Conservation (phyloP, 1,140 invertebrate species). For the Archegozetes longisetosus region DNA sequence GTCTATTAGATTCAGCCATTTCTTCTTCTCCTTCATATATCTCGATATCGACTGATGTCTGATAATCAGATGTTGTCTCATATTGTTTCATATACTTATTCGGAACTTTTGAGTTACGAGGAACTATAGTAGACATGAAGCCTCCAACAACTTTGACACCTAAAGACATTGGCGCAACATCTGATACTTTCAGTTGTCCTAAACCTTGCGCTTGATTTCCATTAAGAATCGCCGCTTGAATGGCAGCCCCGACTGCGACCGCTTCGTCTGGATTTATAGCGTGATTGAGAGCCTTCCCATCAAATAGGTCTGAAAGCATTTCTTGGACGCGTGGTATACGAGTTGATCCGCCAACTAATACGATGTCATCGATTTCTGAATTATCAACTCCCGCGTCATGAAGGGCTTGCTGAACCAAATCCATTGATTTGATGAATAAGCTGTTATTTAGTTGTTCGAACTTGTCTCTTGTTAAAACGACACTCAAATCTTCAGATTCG, state of each 20-base stretch:
- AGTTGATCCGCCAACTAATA: constrained; percentile 24
- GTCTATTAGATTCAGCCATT: constrained; percentile 41
- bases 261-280: constrained; percentile 32
- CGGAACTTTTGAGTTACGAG: constrained; percentile 33
- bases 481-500: constrained; percentile 24
- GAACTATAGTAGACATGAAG: constrained; percentile 39
- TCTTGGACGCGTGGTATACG: constrained; percentile 22
- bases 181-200: constrained; percentile 35
- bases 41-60: constrained; percentile 78
- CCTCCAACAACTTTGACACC: constrained; percentile 43
- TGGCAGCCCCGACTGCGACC: constrained; percentile 31
- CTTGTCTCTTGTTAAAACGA: constrained; percentile 10
- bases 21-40: constrained; percentile 40
- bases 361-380: constrained; percentile 20
- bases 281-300: constrained; percentile 17
- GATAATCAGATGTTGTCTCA: constrained; percentile 90
- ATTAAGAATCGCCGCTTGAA: constrained; percentile 25
- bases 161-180: constrained; percentile 40
- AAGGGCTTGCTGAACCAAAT: constrained; percentile 17
- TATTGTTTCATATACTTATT: constrained; percentile 67
- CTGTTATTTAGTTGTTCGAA: constrained; percentile 19
- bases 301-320: constrained; percentile 19
- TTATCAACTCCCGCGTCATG: constrained; percentile 18
- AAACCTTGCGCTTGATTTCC: constrained; percentile 15
- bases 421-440: constrained; percentile 19